phyloP scores from a whole-genome alignment of 1,140 invertebrate genomes.

The Cydia splendana region DNA sequence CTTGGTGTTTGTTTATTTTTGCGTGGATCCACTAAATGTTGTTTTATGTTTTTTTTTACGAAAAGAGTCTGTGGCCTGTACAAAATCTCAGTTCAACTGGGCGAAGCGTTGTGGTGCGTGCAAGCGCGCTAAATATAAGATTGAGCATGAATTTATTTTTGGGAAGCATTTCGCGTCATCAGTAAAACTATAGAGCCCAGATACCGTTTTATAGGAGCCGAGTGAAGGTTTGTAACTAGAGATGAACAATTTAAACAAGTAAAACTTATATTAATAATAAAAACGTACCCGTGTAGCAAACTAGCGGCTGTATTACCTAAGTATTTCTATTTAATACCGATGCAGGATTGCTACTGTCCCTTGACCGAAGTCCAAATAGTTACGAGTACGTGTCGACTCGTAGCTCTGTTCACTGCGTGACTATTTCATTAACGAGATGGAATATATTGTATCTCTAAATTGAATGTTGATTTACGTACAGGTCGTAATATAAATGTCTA shows the following conservation, averaged over 20 bases:
- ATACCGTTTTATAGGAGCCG: constrained; percentile 45
- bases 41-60: constrained; percentile 48
- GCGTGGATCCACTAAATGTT: constrained; percentile 52
- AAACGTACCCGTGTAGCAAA: constrained; percentile 6
- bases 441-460: background rate
- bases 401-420: constrained; percentile 27
- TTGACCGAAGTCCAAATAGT: constrained; percentile 51
- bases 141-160: constrained; percentile 78
- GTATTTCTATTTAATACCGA: background rate
- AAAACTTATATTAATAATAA: background rate
- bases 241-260: background rate
- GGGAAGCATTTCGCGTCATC: constrained; percentile 74
- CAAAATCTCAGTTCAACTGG: constrained; percentile 73
- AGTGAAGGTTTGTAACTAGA: constrained; percentile 24
- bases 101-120: constrained; percentile 59
- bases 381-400: background rate
- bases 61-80: constrained; percentile 67
- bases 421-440: constrained; percentile 12
- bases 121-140: constrained; percentile 78
- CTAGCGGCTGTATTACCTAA: background rate
- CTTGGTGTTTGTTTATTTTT: constrained; percentile 53
- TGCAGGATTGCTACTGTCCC: constrained; percentile 33
- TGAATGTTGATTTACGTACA: background rate
- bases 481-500: background rate
- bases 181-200: constrained; percentile 56